phyloP scores from a whole-genome alignment of 2,888 invertebrate genomes.

The Agelastica alni region DNA sequence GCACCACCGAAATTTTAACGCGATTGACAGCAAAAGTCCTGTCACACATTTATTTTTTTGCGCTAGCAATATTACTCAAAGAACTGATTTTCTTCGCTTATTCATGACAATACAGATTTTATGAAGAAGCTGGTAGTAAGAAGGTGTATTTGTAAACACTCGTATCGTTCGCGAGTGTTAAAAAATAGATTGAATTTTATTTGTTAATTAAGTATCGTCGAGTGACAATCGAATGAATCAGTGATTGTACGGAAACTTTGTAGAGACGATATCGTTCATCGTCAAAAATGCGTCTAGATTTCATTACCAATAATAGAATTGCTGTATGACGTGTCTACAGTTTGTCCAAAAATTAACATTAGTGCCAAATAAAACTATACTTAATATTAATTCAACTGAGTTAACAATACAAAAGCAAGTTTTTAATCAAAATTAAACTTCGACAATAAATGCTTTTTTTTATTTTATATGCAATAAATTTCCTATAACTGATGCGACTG shows the following conservation, averaged over 20 bases:
- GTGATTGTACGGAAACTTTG: slow-evolving; percentile 29
- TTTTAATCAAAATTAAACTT: too few species aligned
- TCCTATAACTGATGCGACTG: too few species aligned
- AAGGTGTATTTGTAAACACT: slow-evolving; percentile 35
- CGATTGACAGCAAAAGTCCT: too few species aligned
- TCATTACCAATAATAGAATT: slow-evolving; percentile 25
- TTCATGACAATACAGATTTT: slow-evolving; percentile 24
- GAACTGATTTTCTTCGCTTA: slow-evolving; percentile 8
- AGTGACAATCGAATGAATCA: slow-evolving; percentile 49
- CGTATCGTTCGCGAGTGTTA: slow-evolving; percentile 44
- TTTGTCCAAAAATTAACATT: slow-evolving; percentile 20
- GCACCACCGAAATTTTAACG: too few species aligned
- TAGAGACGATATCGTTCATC: slow-evolving; percentile 35
- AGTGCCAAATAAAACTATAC: slow-evolving; percentile 13
- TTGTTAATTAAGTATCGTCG: slow-evolving; percentile 44
- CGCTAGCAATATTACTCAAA: too few species aligned
- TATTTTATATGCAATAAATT: too few species aligned
- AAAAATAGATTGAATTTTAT: slow-evolving; percentile 37
- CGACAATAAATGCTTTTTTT: background rate
- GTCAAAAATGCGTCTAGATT: slow-evolving; percentile 29
- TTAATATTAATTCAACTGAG: slow-evolving; percentile 4
- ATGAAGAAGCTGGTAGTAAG: slow-evolving; percentile 38
- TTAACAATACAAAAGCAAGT: slow-evolving; percentile 1
- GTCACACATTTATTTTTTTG: too few species aligned
- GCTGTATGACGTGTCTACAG: slow-evolving; percentile 21